A percentile compares a stretch with the other conserved stretches of the same genome.
Evolutionary conservation across 2,113 vertebrate genomes (phyloP).

Genomic region (Dicerorhinus sumatrensis): DNA sequence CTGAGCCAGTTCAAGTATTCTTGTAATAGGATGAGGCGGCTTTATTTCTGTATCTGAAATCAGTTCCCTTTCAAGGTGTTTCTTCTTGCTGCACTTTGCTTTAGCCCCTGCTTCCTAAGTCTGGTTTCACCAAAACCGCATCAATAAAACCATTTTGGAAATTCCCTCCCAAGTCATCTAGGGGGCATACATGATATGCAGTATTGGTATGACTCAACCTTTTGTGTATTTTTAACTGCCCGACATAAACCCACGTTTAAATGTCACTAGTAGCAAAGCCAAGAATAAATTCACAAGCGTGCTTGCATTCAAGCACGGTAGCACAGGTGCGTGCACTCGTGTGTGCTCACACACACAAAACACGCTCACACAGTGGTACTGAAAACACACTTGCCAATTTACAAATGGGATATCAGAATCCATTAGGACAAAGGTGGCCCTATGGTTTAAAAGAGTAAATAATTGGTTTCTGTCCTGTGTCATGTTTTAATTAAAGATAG

Average conservation of each 20-base stretch:
- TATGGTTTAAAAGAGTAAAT: constrained; percentile 75
- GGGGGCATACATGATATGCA: neutral
- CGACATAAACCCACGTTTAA: constrained; percentile 70
- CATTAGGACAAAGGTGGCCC: constrained; percentile 69
- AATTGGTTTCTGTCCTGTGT: constrained; percentile 85
- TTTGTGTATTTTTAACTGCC: constrained; percentile 60
- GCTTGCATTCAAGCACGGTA: neutral
- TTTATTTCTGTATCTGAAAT: constrained; percentile 63
- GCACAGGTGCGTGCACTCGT: neutral
- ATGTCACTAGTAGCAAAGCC: constrained; percentile 69
- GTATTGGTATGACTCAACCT: neutral
- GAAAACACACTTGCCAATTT: constrained; percentile 58
- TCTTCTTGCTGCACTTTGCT: constrained; percentile 52
- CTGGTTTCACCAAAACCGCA: neutral
- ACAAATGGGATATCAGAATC: constrained; percentile 59
- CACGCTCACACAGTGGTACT: neutral
- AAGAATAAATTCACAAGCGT: constrained; percentile 43
- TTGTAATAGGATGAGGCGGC: constrained; percentile 16
- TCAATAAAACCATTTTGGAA: constrained; percentile 53
- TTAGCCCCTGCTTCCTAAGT: constrained; percentile 20
- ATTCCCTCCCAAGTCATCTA: neutral
- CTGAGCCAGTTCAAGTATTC: constrained; percentile 41
- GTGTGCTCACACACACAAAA: neutral
- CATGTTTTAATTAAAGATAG: constrained; percentile 91
- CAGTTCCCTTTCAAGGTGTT: constrained; percentile 45